Base-by-base conservation (phyloP, 2,888 invertebrate genomes). In the Pharmacophagus antenor region DNA sequence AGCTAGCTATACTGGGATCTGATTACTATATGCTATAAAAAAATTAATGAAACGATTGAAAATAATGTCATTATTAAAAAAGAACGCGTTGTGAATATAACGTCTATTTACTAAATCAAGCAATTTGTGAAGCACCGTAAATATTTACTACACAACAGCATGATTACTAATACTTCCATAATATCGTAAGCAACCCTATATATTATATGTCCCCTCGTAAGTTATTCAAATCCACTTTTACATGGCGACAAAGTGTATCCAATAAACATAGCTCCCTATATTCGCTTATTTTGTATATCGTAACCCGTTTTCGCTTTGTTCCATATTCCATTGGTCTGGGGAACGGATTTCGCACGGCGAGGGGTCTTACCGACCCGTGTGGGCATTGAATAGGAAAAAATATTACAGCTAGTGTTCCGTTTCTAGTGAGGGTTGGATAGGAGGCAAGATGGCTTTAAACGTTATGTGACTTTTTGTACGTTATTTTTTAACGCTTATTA, bases 281-380 rank as follows among this genome's bases (percentile, higher is more conserved):
- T 81, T 79, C 74, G 75, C 73, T 71, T 48, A 49, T 49, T 49
- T 27, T 22, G 46, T 50, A 21, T 63, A 68, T 69, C 68, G 64
- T 70, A 80, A 82, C 84, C 77, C 77, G 84, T 80, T 82, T 71
- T 70, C 67, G 71, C 74, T 85, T 86, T 87, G 86, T 84, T 84
- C 77, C 76, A 85, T 84, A 83, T 86, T 85, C 81, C 82, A 86
- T 83, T 80, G 82, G 78, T 73, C 73, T 75, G 63, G 69, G 70
- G 70, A 72, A 77, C 76, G 79, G 79, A 76, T 77, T 80, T 74
- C 77, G 73, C 72, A 77, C 72, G 66, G 69, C 67, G 75, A 76
- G 71, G 85, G 85, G 82, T 80, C 75, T 76, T 69, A 72, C 52
- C 65, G 70, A 72, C 76, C 77, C 77, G 65, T 64, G 64, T 70